Evolutionary conservation across 2,113 vertebrate species (phyloP).

Genomic region (zebrafish (Danio rerio)): DNA sequence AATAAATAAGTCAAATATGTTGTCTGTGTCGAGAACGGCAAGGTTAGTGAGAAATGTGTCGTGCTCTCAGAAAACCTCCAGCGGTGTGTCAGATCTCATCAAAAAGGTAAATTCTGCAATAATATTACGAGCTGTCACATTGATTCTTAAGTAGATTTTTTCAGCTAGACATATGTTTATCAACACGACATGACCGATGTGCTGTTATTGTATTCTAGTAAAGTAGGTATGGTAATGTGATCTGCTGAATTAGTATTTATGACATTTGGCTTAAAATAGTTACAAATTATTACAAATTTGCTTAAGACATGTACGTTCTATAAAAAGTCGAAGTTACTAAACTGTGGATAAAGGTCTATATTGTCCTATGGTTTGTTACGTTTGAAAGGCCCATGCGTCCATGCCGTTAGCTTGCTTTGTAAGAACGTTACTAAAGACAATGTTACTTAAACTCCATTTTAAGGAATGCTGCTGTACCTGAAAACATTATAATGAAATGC

Average conservation of each 20-base stretch:
- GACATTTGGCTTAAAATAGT: background rate
- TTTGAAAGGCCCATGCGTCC: background rate
- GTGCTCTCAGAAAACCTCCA: conserved; percentile 37
- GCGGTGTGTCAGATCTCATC: conserved; percentile 63
- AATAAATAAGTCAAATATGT: conserved; percentile 62
- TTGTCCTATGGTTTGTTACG: background rate
- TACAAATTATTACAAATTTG: background rate
- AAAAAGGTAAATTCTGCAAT: conserved; percentile 65
- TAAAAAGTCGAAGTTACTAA: background rate
- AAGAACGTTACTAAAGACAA: too few species aligned
- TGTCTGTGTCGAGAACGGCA: conserved; percentile 64
- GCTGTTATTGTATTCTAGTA: background rate
- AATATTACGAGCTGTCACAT: background rate
- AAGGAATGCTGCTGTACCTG: too few species aligned
- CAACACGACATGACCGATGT: background rate
- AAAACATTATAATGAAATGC: too few species aligned
- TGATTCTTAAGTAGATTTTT: background rate
- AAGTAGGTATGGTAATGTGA: background rate
- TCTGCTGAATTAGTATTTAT: background rate
- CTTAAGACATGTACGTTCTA: too few species aligned
- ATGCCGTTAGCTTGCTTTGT: background rate
- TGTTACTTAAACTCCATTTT: too few species aligned
- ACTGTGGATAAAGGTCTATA: background rate
- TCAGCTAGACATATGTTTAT: background rate
- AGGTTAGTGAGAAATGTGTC: conserved; percentile 67